phyloP scores from a whole-genome alignment of 2,113 vertebrate genomes.

The Motacilla tschutschensis region DNA sequence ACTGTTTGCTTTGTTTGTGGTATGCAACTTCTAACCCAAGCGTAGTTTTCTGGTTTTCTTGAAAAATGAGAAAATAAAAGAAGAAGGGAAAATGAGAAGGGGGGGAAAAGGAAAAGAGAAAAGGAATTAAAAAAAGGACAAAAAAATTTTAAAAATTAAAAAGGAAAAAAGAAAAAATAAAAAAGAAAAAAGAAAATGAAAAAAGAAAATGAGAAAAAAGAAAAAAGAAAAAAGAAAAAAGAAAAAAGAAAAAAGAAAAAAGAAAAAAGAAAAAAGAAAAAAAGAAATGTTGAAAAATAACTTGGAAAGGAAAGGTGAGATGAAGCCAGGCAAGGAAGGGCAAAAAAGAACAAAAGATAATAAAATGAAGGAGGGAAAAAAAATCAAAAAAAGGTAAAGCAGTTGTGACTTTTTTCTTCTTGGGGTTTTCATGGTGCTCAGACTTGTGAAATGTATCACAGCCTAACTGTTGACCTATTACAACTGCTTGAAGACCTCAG shows the following conservation, averaged over 20 bases:
- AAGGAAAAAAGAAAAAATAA: too few relatives aligned
- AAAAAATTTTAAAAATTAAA: fast-evolving
- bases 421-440: not conserved
- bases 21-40: not conserved
- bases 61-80: not conserved
- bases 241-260: fast-evolving
- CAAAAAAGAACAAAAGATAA: not conserved
- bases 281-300: not conserved
- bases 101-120: fast-evolving
- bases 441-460: constrained; percentile 3
- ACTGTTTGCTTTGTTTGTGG: not conserved
- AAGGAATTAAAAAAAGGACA: fast-evolving
- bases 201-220: fast-evolving
- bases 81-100: fast-evolving
- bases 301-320: not conserved
- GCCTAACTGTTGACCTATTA: constrained; percentile 1
- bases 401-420: not conserved
- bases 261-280: fast-evolving
- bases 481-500: constrained; percentile 10
- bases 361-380: fast-evolving
- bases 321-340: not conserved
- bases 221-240: fast-evolving
- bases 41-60: not conserved
- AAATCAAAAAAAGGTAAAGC: too few relatives aligned
- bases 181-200: fast-evolving